Conservation (phyloP, 2,888 invertebrate species). For the Leucophenga maculata region DNA sequence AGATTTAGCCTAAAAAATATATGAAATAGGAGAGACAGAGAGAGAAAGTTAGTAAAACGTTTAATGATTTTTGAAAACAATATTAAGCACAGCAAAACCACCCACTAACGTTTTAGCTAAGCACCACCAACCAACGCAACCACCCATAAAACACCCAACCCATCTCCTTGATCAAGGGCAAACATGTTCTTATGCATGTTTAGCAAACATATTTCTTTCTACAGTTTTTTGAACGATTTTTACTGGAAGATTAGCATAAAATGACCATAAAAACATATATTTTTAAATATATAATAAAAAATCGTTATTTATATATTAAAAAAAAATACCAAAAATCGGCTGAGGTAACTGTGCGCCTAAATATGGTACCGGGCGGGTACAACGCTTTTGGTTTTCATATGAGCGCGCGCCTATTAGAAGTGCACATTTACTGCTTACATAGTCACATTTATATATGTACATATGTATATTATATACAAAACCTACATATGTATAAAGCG, state of each 20-base stretch:
- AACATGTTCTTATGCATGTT: slow-evolving; percentile 30
- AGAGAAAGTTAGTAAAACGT: background rate
- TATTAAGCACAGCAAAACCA: too few relatives aligned
- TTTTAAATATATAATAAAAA: slow-evolving; percentile 55
- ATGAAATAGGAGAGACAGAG: slow-evolving; percentile 36
- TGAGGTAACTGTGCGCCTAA: slow-evolving; percentile 15
- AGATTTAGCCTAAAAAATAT: slow-evolving; percentile 71
- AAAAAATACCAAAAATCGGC: slow-evolving; percentile 36
- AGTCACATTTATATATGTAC: slow-evolving; percentile 22
- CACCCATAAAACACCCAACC: slow-evolving; percentile 50
- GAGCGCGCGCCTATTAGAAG: slow-evolving; percentile 54
- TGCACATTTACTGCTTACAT: slow-evolving; percentile 54
- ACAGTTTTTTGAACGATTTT: slow-evolving; percentile 72
- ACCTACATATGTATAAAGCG: slow-evolving; percentile 32
- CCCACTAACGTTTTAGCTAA: background rate
- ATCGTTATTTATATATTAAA: slow-evolving; percentile 65
- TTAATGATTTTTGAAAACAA: slow-evolving; percentile 21
- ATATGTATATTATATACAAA: slow-evolving; percentile 17
- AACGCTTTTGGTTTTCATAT: slow-evolving; percentile 28
- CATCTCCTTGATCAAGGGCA: slow-evolving; percentile 65
- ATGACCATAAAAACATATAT: slow-evolving; percentile 54
- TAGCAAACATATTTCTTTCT: slow-evolving; percentile 2
- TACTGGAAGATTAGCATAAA: slow-evolving; percentile 35
- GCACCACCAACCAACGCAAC: slow-evolving; percentile 13
- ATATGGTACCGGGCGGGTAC: slow-evolving; percentile 14